Evolutionary conservation across 2,888 invertebrate genomes (phyloP), one percentile per base, ranked within the genome.

Genomic region (Anagyrus pseudococci): DNA sequence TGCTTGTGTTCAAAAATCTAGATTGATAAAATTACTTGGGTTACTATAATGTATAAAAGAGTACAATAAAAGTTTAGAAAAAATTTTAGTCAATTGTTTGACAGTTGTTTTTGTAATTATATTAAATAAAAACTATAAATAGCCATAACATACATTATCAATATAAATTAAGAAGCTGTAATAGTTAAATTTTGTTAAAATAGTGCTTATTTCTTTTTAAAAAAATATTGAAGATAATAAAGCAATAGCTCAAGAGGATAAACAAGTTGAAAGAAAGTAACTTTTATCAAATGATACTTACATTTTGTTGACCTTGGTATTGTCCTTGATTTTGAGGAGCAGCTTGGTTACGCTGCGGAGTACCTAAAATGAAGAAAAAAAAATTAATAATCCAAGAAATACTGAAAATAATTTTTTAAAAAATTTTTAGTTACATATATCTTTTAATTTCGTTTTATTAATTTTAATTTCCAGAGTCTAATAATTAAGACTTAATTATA

Each of bases 261-360:
- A 8, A 33, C 6, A 33, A 33, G 13, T 13, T 13, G 7, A 13
- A 8, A 33, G 33, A 13, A 33, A 33, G 13, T 6, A 13, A 33
- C 33, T 8, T 8, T 33, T 33, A 33, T 8, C 13, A 33, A 8
- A 8, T 33, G 13, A 13, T 33, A 33, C 8, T 8, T 6, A 33
- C 6, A 33, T 33, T 8, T 33, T 8, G 13, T 8, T 33, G 7
- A 33, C 33, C 33, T n/a, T n/a, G n/a, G n/a, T 33, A 13, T 33
- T 46, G 46, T 20, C 23, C 22, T 22, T 46, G 46, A 23, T 13
- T 20, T 46, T 46, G 46, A 6, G 19, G 46, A 46, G 17, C 37
- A 41, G 25, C 17, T 41, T 63, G 63, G 20, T 48, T 44, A 3
- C 64, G 55, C 48, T 58, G 58, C 6, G 64, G 49, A 59, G 58